A percentile compares a stretch with the other conserved stretches of the same genome.
These are phyloP conservation scores for Euleptes europaea DNA, from an alignment of 2,113 vertebrate genomes.

Conservation along the genomic window DNA sequence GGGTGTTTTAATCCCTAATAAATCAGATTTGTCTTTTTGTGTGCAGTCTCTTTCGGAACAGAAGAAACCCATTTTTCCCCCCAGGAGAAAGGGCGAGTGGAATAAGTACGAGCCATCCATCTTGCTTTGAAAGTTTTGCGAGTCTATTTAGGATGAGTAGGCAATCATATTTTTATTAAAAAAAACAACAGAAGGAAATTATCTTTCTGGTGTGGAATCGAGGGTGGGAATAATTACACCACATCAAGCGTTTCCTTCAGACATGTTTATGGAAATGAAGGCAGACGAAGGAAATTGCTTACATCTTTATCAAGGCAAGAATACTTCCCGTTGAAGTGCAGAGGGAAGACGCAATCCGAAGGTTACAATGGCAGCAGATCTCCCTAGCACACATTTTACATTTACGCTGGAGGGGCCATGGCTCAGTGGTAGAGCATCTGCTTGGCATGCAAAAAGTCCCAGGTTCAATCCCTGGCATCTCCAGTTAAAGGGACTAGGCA, in stretches of 20 bases:
- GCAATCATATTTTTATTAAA: background rate
- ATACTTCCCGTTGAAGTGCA: background rate
- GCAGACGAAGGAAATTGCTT: background rate
- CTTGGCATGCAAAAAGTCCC: too few species aligned
- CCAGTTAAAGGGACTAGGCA: too few species aligned
- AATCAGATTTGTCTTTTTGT: background rate
- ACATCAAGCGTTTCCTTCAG: background rate
- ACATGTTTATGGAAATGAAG: background rate
- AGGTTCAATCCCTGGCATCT: too few species aligned
- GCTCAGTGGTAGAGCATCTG: too few species aligned
- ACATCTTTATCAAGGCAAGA: background rate
- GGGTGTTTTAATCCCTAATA: background rate
- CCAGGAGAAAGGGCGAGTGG: background rate
- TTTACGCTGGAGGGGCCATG: too few species aligned
- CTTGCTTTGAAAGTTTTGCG: constrained; percentile 1
- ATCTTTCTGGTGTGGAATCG: background rate
- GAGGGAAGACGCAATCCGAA: background rate
- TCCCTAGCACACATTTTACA: too few species aligned
- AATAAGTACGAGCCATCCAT: constrained; percentile 3
- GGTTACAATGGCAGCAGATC: too few species aligned
- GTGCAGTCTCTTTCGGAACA: background rate
- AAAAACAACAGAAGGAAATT: background rate
- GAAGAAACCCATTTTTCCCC: background rate
- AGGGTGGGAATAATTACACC: constrained; percentile 16
- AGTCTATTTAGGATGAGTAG: background rate